Evolutionary conservation across 2,113 vertebrate species (phyloP), one percentile per base, ranked within the genome.

Genomic region (Montifringilla adamsi): DNA sequence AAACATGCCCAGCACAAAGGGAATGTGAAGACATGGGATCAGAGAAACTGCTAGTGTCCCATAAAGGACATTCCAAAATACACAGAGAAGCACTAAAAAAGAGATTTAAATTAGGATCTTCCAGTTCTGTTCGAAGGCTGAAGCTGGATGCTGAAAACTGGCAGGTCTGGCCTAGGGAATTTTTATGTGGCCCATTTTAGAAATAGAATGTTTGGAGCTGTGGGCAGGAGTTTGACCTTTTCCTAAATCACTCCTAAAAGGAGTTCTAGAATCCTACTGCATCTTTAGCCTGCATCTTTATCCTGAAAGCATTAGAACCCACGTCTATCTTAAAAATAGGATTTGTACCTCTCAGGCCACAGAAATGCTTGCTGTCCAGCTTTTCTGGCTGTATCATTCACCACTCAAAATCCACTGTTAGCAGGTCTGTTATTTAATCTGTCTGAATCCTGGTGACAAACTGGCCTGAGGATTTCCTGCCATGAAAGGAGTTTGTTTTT

Each of bases 391-490:
- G 23, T 28, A 43, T 59, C 90, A 22, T 77, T 83, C 75, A 78
- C 64, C 69, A 55, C 31, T 77, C 82, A 23, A 70, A 79, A 85
- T 56, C 90, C 50, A 46, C 73, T 67, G 78, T 55, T 73, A 77
- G 87, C 67, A 87, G 82, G 74, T 75, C 75, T 80, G 62, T 52
- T 88, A 55, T 26, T 93, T 60, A 74, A 84, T 86, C 69, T 92
- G 67, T 43, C 77, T 69, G 67, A 84, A 84, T 68, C 84, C 93
- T 81, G 90, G 90, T 89, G 93, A 93, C 95, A 93, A 95, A 89
- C 81, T 56, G 70, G 87, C 72, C 90, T 69, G 78, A 90, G 89
- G 92, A 96, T 91, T 96, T 97, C 95, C 96, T 92, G 90, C 93
- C 91, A 55, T 93, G 90, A 92, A 92, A 94, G 70, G 73, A 87